phyloP scores from a whole-genome alignment of 2,888 invertebrate genomes.

The Phyllotreta striolata region DNA sequence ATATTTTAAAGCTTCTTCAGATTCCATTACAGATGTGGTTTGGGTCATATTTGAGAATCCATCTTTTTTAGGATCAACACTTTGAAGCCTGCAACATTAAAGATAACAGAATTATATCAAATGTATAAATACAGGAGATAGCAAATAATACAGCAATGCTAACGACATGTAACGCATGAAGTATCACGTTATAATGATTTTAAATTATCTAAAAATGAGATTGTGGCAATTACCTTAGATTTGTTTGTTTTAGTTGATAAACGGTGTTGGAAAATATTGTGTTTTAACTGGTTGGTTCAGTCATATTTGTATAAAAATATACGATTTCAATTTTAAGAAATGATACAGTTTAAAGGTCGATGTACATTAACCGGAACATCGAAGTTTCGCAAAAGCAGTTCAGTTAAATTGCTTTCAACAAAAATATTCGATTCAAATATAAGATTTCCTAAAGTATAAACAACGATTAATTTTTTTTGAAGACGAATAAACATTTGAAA shows the following conservation, averaged over 20 bases:
- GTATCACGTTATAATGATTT: neutral
- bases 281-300: neutral
- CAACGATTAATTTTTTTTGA: too few relatives aligned
- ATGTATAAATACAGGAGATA: constrained; percentile 7
- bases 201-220: constrained; percentile 8
- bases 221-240: constrained; percentile 5
- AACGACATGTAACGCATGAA: neutral
- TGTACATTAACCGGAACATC: too few relatives aligned
- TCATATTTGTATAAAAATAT: neutral
- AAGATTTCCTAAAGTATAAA: too few relatives aligned
- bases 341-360: too few relatives aligned
- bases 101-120: constrained; percentile 4
- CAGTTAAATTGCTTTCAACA: too few relatives aligned
- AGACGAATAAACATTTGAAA: too few relatives aligned
- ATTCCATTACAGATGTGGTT: constrained; percentile 47
- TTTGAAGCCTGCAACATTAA: neutral
- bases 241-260: constrained; percentile 14
- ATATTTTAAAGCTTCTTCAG: constrained; percentile 53
- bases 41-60: constrained; percentile 37
- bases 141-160: constrained; percentile 1
- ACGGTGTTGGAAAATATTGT: constrained; percentile 5
- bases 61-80: constrained; percentile 29
- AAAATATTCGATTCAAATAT: too few relatives aligned
- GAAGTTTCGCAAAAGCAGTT: too few relatives aligned
- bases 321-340: neutral